Percentiles rank a stretch among this genome's conserved stretches.
These are phyloP conservation scores for Phasianus colchicus DNA, from an alignment of 2,113 vertebrate genomes.

Conservation along the genomic window DNA sequence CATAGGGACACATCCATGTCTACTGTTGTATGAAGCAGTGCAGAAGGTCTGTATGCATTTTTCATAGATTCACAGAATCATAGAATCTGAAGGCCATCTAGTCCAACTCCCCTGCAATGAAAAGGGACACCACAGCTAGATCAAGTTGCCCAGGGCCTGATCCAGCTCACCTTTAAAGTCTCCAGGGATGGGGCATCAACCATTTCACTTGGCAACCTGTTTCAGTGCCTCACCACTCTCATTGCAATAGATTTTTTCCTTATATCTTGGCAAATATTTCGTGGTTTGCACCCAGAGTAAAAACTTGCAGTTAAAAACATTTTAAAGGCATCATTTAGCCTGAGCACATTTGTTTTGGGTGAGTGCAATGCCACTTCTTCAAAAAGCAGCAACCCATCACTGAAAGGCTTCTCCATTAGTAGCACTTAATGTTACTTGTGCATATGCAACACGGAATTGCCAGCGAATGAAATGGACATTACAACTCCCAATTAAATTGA, in stretches of 20 bases:
- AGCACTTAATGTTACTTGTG: constrained; percentile 56
- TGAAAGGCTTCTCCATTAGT: constrained; percentile 56
- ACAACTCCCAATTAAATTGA: constrained; percentile 69
- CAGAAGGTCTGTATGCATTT: neutral
- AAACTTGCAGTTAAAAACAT: neutral
- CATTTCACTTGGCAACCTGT: too few species aligned
- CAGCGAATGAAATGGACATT: constrained; percentile 65
- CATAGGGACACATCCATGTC: rapidly evolving
- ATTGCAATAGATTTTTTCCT: neutral
- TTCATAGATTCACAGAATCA: neutral
- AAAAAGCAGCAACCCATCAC: constrained; percentile 54
- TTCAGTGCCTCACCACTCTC: neutral
- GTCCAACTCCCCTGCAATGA: too few species aligned
- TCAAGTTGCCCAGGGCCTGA: too few species aligned
- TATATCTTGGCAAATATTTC: neutral
- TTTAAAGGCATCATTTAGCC: constrained; percentile 30
- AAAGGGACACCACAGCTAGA: too few species aligned
- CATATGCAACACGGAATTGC: constrained; percentile 71
- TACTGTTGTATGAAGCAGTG: neutral
- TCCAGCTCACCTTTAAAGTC: too few species aligned
- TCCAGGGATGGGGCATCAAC: too few species aligned
- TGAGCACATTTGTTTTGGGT: neutral
- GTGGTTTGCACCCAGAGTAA: neutral
- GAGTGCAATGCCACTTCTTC: constrained; percentile 17
- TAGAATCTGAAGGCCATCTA: neutral